Evolutionary conservation across 2,888 invertebrate species (phyloP).

Genomic region (Nomada flava): DNA sequence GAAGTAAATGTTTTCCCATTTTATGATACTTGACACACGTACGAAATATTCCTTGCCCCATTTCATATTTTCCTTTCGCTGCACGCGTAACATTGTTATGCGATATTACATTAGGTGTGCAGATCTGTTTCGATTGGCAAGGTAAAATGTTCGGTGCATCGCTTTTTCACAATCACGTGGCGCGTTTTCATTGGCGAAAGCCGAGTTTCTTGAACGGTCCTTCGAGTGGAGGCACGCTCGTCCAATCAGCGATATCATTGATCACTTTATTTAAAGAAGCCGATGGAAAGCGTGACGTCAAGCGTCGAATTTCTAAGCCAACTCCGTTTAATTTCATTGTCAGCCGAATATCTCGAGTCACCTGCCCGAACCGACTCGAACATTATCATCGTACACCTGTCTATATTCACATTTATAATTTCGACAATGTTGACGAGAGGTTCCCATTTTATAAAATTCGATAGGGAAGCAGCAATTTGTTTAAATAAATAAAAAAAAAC

Average conservation of each 20-base stretch:
- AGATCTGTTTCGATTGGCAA: too few species aligned
- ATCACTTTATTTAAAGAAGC: conserved; percentile 69
- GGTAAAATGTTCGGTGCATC: background rate
- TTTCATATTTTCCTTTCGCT: background rate
- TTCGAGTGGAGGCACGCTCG: conserved; percentile 8
- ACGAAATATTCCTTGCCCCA: too few species aligned
- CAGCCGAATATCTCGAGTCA: conserved; percentile 44
- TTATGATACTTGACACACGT: too few species aligned
- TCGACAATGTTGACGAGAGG: too few species aligned
- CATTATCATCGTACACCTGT: background rate
- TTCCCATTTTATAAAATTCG: background rate
- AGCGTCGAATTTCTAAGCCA: conserved; percentile 69
- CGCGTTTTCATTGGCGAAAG: background rate
- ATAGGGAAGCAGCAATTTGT: background rate
- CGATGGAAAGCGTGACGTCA: conserved; percentile 64
- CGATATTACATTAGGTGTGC: too few species aligned
- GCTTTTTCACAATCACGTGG: background rate
- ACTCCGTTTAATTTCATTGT: conserved; percentile 50
- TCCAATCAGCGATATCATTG: conserved; percentile 57
- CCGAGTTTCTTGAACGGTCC: background rate
- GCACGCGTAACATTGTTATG: background rate
- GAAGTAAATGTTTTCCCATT: background rate
- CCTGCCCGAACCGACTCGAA: conserved; percentile 39
- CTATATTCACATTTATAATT: too few species aligned
- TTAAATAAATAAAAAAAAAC: too few species aligned